Evolutionary conservation across 2,113 vertebrate species (phyloP).

Genomic region (Nothocercus nigrocapillus): DNA sequence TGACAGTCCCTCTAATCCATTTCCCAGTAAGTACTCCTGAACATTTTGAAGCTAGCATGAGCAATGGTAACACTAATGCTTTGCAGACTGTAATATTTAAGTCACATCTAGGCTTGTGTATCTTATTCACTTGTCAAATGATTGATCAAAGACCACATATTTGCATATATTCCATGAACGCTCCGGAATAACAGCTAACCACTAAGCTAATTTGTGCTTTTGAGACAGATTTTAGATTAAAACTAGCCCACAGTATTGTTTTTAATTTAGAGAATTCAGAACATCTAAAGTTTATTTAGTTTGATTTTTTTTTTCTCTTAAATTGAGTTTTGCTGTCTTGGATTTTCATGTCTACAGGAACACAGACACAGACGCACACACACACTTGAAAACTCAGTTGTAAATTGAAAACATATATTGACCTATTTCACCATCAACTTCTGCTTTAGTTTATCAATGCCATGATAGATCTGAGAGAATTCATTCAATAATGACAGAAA

Average conservation of each 20-base stretch:
- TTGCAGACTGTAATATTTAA: constrained; percentile 70
- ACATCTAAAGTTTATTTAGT: constrained; percentile 69
- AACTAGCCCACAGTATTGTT: constrained; percentile 73
- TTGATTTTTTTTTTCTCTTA: not conserved
- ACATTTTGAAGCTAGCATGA: constrained; percentile 11
- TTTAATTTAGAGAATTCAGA: constrained; percentile 72
- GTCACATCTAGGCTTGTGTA: constrained; percentile 67
- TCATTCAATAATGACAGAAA: not conserved
- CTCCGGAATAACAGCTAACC: constrained; percentile 71
- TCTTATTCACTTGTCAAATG: constrained; percentile 78
- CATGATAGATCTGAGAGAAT: not conserved
- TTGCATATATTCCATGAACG: constrained; percentile 73
- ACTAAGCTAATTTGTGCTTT: constrained; percentile 77
- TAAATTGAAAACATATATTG: constrained; percentile 48
- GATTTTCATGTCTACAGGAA: constrained; percentile 70
- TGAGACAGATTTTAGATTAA: constrained; percentile 74
- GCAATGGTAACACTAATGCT: constrained; percentile 66
- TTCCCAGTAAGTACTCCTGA: constrained; percentile 89
- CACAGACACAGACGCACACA: not conserved
- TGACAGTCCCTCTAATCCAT: constrained; percentile 94
- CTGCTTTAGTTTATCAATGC: not conserved
- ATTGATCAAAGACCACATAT: constrained; percentile 77
- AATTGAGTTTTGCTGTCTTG: constrained; percentile 64
- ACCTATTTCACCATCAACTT: not conserved
- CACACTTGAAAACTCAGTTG: constrained; percentile 32